phyloP scores from a whole-genome alignment of 2,888 invertebrate genomes.

The Agriopis leucophaearia region DNA sequence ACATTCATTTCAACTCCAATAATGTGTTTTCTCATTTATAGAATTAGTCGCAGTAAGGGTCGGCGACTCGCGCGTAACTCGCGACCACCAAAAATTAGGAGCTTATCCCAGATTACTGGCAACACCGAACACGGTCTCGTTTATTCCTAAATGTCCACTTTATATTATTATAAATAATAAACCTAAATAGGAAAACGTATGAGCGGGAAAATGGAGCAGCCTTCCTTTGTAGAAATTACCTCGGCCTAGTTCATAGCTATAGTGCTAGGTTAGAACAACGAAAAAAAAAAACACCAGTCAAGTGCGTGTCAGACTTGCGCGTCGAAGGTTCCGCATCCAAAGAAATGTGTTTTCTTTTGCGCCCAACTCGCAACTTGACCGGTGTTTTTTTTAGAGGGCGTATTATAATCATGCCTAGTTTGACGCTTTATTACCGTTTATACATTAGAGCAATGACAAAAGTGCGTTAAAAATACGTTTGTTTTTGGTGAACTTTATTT shows the following conservation, averaged over 20 bases:
- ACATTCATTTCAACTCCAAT: slow-evolving; percentile 46
- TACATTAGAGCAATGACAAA: too few species aligned
- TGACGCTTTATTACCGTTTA: too few species aligned
- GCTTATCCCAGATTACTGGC: slow-evolving; percentile 69
- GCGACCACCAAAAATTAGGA: slow-evolving; percentile 64
- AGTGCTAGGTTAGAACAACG: background rate
- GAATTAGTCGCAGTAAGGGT: slow-evolving; percentile 49
- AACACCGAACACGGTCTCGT: slow-evolving; percentile 62
- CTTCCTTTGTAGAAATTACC: background rate
- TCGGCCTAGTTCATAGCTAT: background rate
- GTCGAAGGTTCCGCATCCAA: too few species aligned
- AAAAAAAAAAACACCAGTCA: too few species aligned
- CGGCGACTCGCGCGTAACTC: slow-evolving; percentile 58
- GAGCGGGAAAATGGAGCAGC: background rate
- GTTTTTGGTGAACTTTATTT: too few species aligned
- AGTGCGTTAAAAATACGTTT: too few species aligned
- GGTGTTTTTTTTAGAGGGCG: too few species aligned
- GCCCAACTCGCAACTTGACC: too few species aligned
- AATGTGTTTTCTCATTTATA: slow-evolving; percentile 49
- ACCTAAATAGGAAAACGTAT: slow-evolving; percentile 36
- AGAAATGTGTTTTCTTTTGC: too few species aligned
- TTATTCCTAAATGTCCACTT: slow-evolving; percentile 54
- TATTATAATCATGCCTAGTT: too few species aligned
- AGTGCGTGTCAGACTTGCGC: too few species aligned
- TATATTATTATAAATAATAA: slow-evolving; percentile 49